Evolutionary conservation across 2,113 vertebrate genomes (phyloP).

Genomic region (Merops nubicus): DNA sequence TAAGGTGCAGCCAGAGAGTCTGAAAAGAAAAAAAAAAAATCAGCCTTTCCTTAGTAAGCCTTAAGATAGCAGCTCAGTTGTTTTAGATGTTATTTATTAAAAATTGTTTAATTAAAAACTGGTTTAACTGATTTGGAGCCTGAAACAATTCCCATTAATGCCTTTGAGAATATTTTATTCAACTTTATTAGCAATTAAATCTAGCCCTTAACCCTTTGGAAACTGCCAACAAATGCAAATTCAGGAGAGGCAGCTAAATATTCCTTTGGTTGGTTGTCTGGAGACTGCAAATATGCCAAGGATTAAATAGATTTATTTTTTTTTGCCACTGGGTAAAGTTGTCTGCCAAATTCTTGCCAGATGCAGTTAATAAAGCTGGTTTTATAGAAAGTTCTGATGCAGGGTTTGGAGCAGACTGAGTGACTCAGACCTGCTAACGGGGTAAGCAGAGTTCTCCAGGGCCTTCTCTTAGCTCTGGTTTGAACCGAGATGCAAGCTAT

Average conservation of each 20-base stretch:
- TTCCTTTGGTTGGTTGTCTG: background rate
- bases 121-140: background rate
- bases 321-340: background rate
- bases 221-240: background rate
- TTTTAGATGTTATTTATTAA: slow-evolving; percentile 32
- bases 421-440: background rate
- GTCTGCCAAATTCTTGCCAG: slow-evolving; percentile 11
- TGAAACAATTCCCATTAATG: slow-evolving; percentile 12
- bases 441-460: background rate
- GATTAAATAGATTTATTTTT: background rate
- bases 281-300: background rate
- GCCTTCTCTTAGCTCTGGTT: background rate
- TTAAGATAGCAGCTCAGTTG: background rate
- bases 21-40: background rate
- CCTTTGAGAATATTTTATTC: background rate
- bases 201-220: slow-evolving; percentile 38
- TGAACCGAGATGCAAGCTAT: background rate
- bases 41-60: background rate
- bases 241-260: background rate
- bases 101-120: slow-evolving; percentile 45
- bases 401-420: background rate
- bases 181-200: slow-evolving; percentile 39
- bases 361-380: background rate
- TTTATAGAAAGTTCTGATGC: background rate
- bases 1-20: background rate